Evolutionary conservation across 2,113 vertebrate genomes (phyloP).

Genomic region (Callipepla californica): DNA sequence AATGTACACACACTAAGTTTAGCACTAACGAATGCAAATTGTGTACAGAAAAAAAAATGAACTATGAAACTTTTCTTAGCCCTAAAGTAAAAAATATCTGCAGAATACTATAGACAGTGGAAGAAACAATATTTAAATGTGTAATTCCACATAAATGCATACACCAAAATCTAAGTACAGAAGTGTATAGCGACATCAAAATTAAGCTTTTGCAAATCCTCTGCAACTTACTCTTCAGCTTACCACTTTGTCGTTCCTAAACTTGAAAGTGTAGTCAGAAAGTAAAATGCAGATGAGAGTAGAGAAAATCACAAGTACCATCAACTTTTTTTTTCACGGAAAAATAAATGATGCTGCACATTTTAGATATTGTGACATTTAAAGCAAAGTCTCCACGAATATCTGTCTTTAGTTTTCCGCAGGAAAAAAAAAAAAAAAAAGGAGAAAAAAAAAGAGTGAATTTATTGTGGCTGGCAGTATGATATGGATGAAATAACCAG

Average conservation of each 20-base stretch:
- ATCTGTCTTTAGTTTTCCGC: conserved; percentile 79
- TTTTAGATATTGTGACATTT: conserved; percentile 73
- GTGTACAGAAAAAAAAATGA: neutral
- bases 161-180: neutral
- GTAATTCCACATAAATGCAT: neutral
- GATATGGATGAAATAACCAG: conserved; percentile 77
- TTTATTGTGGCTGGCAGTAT: conserved; percentile 80
- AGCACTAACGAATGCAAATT: neutral
- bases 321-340: conserved; percentile 53
- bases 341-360: neutral
- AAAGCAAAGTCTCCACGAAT: conserved; percentile 73
- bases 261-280: conserved; percentile 3
- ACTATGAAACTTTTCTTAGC: neutral
- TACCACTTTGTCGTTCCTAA: conserved; percentile 14
- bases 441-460: conserved; percentile 52
- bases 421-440: conserved; percentile 18
- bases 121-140: neutral
- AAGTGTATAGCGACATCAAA: neutral
- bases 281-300: conserved; percentile 1
- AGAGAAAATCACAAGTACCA: conserved; percentile 18
- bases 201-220: neutral
- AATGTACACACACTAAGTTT: rapidly evolving
- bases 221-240: conserved; percentile 13
- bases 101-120: neutral
- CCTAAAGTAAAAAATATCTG: neutral